phyloP scores from a whole-genome alignment of 2,888 invertebrate species.

The Pterostichus madidus region DNA sequence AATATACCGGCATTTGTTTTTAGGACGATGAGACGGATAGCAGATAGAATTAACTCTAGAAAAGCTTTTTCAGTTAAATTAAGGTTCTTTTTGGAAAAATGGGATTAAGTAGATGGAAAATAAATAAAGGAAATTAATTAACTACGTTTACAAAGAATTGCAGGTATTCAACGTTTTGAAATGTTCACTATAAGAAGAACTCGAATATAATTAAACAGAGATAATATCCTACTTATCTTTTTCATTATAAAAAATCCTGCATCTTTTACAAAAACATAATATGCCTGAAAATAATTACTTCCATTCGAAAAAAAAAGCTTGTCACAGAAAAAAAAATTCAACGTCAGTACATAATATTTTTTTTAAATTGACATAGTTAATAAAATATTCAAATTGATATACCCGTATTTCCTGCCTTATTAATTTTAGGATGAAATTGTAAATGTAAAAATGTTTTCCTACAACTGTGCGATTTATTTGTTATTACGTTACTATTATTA shows the following conservation, averaged over 20 bases:
- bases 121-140: slow-evolving; percentile 34
- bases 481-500: too few species aligned
- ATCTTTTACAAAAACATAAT: not conserved
- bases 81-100: slow-evolving; percentile 8
- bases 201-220: not conserved
- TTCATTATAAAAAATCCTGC: not conserved
- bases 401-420: too few species aligned
- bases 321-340: not conserved
- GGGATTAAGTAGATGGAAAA: slow-evolving; percentile 40
- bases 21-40: not conserved
- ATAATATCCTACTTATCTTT: not conserved
- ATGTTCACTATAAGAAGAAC: not conserved
- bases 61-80: slow-evolving; percentile 10
- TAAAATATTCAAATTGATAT: too few species aligned
- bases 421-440: too few species aligned
- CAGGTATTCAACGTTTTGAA: not conserved
- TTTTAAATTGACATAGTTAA: too few species aligned
- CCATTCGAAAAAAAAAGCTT: not conserved
- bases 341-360: too few species aligned
- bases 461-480: too few species aligned
- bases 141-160: slow-evolving; percentile 20
- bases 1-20: slow-evolving; percentile 33
- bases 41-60: slow-evolving; percentile 19
- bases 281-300: not conserved
- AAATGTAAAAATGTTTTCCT: too few species aligned